Conservation (phyloP, 2,113 vertebrate species). For the Bostrychus sinensis region DNA sequence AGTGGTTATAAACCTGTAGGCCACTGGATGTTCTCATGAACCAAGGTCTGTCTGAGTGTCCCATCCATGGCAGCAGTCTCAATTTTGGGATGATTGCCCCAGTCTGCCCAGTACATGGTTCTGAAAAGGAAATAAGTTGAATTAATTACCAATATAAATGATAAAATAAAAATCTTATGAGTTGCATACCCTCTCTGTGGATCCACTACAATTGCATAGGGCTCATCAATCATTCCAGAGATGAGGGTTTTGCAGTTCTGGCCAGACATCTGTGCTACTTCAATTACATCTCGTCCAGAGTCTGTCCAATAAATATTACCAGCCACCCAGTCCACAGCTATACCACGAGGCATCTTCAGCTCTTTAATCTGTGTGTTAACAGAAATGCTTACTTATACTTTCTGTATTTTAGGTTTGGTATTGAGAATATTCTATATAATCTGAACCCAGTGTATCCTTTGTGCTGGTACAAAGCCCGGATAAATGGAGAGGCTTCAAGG, state of each 20-base stretch:
- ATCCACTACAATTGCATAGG: conserved; percentile 93
- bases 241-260: conserved; percentile 95
- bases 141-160: too few species aligned
- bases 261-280: conserved; percentile 95
- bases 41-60: conserved; percentile 90
- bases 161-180: neutral
- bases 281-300: conserved; percentile 94
- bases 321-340: conserved; percentile 96
- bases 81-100: conserved; percentile 98
- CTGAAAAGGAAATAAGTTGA: conserved; percentile 62
- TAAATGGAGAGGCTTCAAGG: too few species aligned
- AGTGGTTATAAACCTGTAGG: conserved; percentile 83
- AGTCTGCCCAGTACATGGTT: conserved; percentile 99
- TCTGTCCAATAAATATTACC: conserved; percentile 98
- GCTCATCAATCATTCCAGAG: conserved; percentile 98
- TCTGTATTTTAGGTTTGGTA: neutral
- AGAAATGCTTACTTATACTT: neutral
- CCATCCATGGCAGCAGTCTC: conserved; percentile 97
- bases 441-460: too few species aligned
- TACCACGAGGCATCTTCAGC: conserved; percentile 94
- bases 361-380: conserved; percentile 84
- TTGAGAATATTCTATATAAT: neutral
- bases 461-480: too few species aligned
- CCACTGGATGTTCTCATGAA: conserved; percentile 97
- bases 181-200: conserved; percentile 86